These are phyloP conservation scores for Urophycis tenuis DNA, from an alignment of 2,797 vertebrate species.

Conservation along the genomic window DNA sequence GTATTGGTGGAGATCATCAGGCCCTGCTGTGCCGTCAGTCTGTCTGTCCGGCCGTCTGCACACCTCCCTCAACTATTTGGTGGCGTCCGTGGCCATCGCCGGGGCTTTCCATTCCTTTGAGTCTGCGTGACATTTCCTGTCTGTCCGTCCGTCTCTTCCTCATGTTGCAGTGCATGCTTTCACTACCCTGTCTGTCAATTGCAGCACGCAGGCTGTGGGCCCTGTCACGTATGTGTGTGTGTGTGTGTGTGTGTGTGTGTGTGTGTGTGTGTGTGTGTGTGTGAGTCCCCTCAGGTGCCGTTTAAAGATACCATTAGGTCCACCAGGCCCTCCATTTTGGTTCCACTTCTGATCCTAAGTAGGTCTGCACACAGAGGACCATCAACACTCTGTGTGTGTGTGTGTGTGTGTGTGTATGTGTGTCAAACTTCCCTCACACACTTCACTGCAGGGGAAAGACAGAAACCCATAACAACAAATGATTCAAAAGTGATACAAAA, in stretches of 20 bases:
- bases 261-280: neutral
- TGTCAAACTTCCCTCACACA: slow-evolving; percentile 15
- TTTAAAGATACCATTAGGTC: slow-evolving; percentile 52
- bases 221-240: neutral
- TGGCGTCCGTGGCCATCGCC: neutral
- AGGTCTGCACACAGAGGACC: slow-evolving; percentile 55
- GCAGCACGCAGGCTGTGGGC: neutral
- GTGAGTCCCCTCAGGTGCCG: slow-evolving; percentile 9
- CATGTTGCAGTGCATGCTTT: neutral
- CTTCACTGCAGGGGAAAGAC: slow-evolving; percentile 17
- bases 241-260: slow-evolving; percentile 2
- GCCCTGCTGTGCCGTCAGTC: neutral
- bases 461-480: slow-evolving; percentile 1
- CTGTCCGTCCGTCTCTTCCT: neutral
- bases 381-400: slow-evolving; percentile 2
- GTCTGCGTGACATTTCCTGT: neutral
- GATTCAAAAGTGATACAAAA: neutral
- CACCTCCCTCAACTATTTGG: neutral
- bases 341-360: slow-evolving; percentile 56
- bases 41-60: slow-evolving; percentile 9
- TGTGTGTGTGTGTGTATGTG: slow-evolving; percentile 2
- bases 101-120: neutral
- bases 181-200: slow-evolving; percentile 3
- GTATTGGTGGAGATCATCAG: neutral
- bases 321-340: slow-evolving; percentile 39